Evolutionary conservation across 2,797 vertebrate genomes (phyloP), one percentile per base, ranked within the genome.

Genomic region (Percopsis omiscomaycus): DNA sequence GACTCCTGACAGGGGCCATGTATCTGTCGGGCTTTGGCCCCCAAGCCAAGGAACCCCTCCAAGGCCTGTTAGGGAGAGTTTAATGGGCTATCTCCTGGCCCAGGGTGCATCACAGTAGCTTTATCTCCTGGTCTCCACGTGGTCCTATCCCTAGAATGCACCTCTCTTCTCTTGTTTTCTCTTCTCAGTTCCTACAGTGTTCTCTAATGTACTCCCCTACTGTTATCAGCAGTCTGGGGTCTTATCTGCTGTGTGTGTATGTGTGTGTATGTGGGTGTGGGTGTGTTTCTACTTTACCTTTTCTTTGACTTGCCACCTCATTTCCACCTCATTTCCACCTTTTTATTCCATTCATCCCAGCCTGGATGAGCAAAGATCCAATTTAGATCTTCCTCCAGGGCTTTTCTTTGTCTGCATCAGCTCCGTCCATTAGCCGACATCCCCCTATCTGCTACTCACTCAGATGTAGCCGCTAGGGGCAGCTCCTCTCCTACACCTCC

Each of bases 341-440:
- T 71, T 74, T 47, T 71, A 75, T 73, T 62, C 60, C 73, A 58
- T 80, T 29, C 81, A 64, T 74, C 69, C 45, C 63, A 69, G 13
- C 15, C 14, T n/a, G 62, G 55, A 68, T 75, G 73, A 88, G 84
- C 84, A 83, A 72, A 92, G 92, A 93, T 92, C 85, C 84, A 89
- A 91, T 92, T 92, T 92, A 91, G 91, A 92, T 92, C 79, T 84
- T 86, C 71, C 79, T 73, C 78, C 69, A 75, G 52, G 61, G 73
- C 77, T 68, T 32, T 70, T 78, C 71, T 53, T 54, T 68, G 77
- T 73, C 60, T 72, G 59, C 70, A 22, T 47, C 75, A n/a, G 76
- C 81, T 78, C 64, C 66, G 71, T 53, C 61, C 55, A 45, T 11
- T 61, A 67, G 68, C 59, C 28, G 16, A 9, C 74, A 13, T 73